Percentiles rank a stretch among this genome's conserved stretches.
phyloP scores from a whole-genome alignment of 2,888 invertebrate genomes.

The Eupelmus urozonus region DNA sequence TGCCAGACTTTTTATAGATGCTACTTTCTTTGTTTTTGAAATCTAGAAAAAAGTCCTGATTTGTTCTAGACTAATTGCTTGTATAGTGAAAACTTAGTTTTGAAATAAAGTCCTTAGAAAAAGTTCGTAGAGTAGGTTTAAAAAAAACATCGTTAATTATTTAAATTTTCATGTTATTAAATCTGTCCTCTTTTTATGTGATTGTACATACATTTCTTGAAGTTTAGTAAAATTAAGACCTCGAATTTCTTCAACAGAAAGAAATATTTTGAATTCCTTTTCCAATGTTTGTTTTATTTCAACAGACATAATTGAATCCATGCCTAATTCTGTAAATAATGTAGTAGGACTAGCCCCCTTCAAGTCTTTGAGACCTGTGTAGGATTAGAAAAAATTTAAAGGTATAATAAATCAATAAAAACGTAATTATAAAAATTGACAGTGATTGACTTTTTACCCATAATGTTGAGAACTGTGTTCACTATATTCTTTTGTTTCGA shows the following conservation, averaged over 20 bases:
- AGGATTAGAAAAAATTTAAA: conserved; percentile 6
- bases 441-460: conserved; percentile 69
- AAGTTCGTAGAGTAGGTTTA: too few relatives aligned
- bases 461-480: conserved; percentile 84
- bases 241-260: conserved; percentile 92
- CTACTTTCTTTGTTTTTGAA: too few relatives aligned
- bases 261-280: conserved; percentile 90
- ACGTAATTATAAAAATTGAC: conserved; percentile 36
- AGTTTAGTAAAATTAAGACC: conserved; percentile 86
- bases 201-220: conserved; percentile 76
- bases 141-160: too few relatives aligned
- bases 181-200: too few relatives aligned
- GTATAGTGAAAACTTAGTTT: too few relatives aligned
- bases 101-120: too few relatives aligned
- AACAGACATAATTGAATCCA: conserved; percentile 98
- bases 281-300: conserved; percentile 96
- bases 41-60: too few relatives aligned
- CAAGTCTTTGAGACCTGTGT: conserved; percentile 74
- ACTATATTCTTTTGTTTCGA: conserved; percentile 79
- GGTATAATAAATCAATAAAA: neutral
- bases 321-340: conserved; percentile 92
- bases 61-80: too few relatives aligned
- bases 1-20: too few relatives aligned
- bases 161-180: too few relatives aligned
- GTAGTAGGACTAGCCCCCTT: conserved; percentile 85